Conservation (phyloP, 1,140 invertebrate genomes). For the Druon quercuslanigerum region DNA sequence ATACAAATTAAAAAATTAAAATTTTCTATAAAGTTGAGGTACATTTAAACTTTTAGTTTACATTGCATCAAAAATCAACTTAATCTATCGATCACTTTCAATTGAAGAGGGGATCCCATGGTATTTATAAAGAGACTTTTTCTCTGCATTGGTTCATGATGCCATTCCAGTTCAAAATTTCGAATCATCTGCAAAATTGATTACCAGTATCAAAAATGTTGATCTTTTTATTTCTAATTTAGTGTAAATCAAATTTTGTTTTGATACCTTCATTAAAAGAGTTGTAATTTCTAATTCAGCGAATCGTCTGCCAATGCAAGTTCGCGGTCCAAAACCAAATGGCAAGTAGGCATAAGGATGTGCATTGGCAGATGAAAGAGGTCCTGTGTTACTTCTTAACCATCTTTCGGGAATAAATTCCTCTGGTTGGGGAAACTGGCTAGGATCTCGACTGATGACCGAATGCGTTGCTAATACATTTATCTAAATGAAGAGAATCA, state of each 20-base stretch:
- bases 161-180: slow-evolving; percentile 69
- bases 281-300: slow-evolving; percentile 73
- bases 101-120: slow-evolving; percentile 64
- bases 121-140: slow-evolving; percentile 66
- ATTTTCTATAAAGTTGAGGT: too few species aligned
- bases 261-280: slow-evolving; percentile 64
- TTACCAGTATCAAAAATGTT: background rate
- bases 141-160: slow-evolving; percentile 60
- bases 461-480: slow-evolving; percentile 73
- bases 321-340: slow-evolving; percentile 80
- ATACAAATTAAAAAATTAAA: too few species aligned
- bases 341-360: slow-evolving; percentile 80
- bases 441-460: slow-evolving; percentile 62
- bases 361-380: slow-evolving; percentile 62
- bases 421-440: slow-evolving; percentile 71
- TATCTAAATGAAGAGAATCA: slow-evolving; percentile 59
- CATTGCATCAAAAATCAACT: background rate
- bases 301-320: slow-evolving; percentile 72
- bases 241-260: background rate
- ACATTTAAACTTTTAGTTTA: background rate
- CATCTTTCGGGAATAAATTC: slow-evolving; percentile 75
- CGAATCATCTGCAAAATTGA: slow-evolving; percentile 59
- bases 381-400: slow-evolving; percentile 65
- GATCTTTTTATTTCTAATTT: background rate
- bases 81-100: slow-evolving; percentile 62